These are phyloP conservation scores for Cydia amplana DNA, from an alignment of 1,140 invertebrate genomes.

Conservation along the genomic window DNA sequence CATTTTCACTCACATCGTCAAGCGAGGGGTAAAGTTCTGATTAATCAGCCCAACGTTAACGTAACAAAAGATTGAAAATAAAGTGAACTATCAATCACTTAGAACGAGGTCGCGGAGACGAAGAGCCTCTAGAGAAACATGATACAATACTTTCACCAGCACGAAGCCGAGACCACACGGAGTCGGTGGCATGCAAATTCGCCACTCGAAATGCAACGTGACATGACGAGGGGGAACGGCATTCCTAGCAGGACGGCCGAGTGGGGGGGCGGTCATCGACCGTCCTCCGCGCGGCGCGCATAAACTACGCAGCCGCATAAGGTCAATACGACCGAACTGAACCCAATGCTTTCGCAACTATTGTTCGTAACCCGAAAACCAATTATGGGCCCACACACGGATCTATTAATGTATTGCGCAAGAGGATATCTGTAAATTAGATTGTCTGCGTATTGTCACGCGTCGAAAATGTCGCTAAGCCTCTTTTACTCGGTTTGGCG, in stretches of 20 bases:
- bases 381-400: slow-evolving; percentile 55
- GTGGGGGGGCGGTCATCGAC: slow-evolving; percentile 68
- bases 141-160: slow-evolving; percentile 44
- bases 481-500: slow-evolving; percentile 35
- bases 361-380: slow-evolving; percentile 60
- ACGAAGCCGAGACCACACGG: slow-evolving; percentile 29
- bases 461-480: slow-evolving; percentile 28
- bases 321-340: slow-evolving; percentile 63
- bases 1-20: not conserved
- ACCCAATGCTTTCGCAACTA: slow-evolving; percentile 52
- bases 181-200: slow-evolving; percentile 58
- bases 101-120: slow-evolving; percentile 15
- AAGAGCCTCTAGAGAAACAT: slow-evolving; percentile 34
- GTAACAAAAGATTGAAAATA: slow-evolving; percentile 27
- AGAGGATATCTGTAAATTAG: slow-evolving; percentile 51
- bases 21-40: slow-evolving; percentile 17
- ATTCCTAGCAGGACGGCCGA: slow-evolving; percentile 58
- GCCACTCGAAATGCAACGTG: slow-evolving; percentile 69
- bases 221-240: slow-evolving; percentile 56
- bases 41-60: slow-evolving; percentile 20
- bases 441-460: slow-evolving; percentile 46
- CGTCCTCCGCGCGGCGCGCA: slow-evolving; percentile 67
- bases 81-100: slow-evolving; percentile 16
- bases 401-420: slow-evolving; percentile 58
- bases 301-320: slow-evolving; percentile 72